Percentiles rank a stretch among this genome's conserved stretches.
These are phyloP conservation scores for Drosophila barbarae DNA, from an alignment of 2,888 invertebrate genomes.

Conservation along the genomic window DNA sequence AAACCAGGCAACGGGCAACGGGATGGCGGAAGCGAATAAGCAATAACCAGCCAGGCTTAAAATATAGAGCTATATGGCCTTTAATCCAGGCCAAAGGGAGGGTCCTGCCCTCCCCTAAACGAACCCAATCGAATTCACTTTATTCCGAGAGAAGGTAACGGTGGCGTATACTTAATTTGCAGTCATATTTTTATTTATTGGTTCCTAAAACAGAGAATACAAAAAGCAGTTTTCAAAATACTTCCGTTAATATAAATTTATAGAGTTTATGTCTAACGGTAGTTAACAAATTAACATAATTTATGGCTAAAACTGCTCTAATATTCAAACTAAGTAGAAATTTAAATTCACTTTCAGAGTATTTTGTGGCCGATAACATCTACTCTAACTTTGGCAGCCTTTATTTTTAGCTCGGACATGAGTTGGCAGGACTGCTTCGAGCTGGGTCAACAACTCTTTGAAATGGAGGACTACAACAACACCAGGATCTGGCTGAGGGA, in stretches of 20 bases:
- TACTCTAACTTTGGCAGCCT: conserved; percentile 5
- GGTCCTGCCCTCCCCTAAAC: background rate
- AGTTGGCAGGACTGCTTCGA: conserved; percentile 96
- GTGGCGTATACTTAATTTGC: background rate
- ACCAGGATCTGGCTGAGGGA: conserved; percentile 97
- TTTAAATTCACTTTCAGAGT: background rate
- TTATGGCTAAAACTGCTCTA: background rate
- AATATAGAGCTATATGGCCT: conserved; percentile 33
- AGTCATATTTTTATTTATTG: background rate
- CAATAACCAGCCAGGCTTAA: conserved; percentile 67
- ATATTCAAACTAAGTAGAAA: background rate
- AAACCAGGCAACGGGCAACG: background rate
- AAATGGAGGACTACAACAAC: conserved; percentile 93
- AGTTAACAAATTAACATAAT: conserved; percentile 2
- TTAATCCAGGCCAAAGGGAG: conserved; percentile 20
- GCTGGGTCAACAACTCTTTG: conserved; percentile 94
- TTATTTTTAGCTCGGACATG: conserved; percentile 82
- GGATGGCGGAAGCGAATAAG: conserved; percentile 45
- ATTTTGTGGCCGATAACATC: conserved; percentile 1
- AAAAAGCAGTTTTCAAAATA: background rate
- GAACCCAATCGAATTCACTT: conserved; percentile 46
- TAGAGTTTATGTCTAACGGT: background rate
- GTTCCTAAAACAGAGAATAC: background rate
- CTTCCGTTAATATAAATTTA: conserved; percentile 1
- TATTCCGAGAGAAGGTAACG: background rate